These are phyloP conservation scores for Trypoxylon attenuatum DNA, from an alignment of 2,888 invertebrate species.

Conservation along the genomic window DNA sequence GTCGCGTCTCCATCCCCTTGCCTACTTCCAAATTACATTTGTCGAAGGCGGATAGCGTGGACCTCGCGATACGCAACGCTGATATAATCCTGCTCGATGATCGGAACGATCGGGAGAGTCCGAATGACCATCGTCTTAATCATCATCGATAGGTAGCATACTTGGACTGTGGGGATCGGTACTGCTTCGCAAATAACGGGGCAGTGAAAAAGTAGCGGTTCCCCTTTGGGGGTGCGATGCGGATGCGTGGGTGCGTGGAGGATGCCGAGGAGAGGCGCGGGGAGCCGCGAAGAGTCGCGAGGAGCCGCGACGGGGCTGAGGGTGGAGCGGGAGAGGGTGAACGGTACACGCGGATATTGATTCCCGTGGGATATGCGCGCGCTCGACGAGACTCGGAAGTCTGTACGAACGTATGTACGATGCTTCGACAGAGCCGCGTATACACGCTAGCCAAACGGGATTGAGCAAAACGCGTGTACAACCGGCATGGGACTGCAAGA, in stretches of 20 bases:
- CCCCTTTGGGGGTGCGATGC: background rate
- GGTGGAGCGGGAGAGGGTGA: constrained; percentile 43
- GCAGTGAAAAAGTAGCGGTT: background rate
- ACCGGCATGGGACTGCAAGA: too few species aligned
- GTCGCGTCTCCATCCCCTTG: constrained; percentile 58
- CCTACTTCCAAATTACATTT: constrained; percentile 72
- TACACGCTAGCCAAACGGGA: constrained; percentile 13
- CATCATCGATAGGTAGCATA: background rate
- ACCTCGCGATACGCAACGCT: too few species aligned
- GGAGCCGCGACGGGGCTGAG: constrained; percentile 52
- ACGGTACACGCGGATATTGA: constrained; percentile 72
- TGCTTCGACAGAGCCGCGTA: constrained; percentile 41
- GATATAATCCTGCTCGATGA: background rate
- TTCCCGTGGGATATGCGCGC: constrained; percentile 73
- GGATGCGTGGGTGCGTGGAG: constrained; percentile 3
- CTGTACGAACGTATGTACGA: constrained; percentile 58
- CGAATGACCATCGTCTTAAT: too few species aligned
- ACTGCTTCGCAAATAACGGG: background rate
- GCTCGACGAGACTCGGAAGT: constrained; percentile 63
- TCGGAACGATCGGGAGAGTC: background rate
- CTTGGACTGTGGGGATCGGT: background rate
- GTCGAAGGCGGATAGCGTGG: constrained; percentile 60
- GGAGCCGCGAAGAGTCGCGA: constrained; percentile 56
- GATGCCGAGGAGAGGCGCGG: constrained; percentile 49
- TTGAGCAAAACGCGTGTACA: too few species aligned